Evolutionary conservation across 2,888 invertebrate species (phyloP), one percentile per base, ranked within the genome.

Genomic region (Serripes groenlandicus): DNA sequence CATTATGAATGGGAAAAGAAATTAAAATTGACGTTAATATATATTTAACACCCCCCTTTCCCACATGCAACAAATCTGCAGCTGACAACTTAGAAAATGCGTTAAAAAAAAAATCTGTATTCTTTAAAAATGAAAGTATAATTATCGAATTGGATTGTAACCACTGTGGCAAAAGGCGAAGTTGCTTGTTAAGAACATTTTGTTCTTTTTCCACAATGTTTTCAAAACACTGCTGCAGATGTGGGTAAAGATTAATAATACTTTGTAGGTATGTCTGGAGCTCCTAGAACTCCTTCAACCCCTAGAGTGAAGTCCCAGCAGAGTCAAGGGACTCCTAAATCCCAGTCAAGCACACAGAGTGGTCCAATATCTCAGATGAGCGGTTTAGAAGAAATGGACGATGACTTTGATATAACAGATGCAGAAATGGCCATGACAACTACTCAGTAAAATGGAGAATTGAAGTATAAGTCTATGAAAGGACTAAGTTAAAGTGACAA

Each of bases 341-440:
- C 89, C 58, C 86, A 89, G 72, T 37, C 68, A n/a, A 62, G 69
- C 72, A 68, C 66, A 56, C 58, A 81, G 76, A 49, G 56, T 32
- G 74, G 73, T n/a, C 49, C 73, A 1, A 37, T 68, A 18, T 56
- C 81, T 54, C 74, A 83, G 60, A 42, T 78, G 23, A 79, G 72
- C 62, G 84, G 75, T 26, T 28, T 87, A 5, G 89, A 89, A 30
- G 87, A 87, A 62, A 89, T 90, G 88, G 90, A 89, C 32, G 92
- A 90, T 70, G 89, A 89, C 34, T 83, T 90, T 52, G 81, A 86
- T 75, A 74, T 86, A 11, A 66, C 56, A 5, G 86, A 83, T 21
- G 82, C 60, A 5, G 86, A 83, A 52, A 76, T 76, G 75, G 58
- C 83, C 3, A 79, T 83, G 75, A 66, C 37, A 66, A 66, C 2